A percentile compares a stretch with the other conserved stretches of the same genome.
phyloP scores from a whole-genome alignment of 1,140 invertebrate species.

The Macrotrachela quadricornifera region DNA sequence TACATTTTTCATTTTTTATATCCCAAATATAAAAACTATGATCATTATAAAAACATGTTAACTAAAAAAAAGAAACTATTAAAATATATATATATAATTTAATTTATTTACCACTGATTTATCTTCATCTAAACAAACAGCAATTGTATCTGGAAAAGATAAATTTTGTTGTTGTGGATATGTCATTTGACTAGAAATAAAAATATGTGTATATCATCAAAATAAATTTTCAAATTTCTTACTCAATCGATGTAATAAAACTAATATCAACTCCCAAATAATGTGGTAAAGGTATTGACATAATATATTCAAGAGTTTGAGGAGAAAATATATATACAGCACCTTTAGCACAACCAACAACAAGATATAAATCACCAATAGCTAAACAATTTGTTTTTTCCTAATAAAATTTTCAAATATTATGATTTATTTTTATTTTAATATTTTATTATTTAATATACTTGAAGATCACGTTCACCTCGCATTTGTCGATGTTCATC shows the following conservation, averaged over 20 bases:
- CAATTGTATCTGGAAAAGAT: no score
- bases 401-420: no score
- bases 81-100: no score
- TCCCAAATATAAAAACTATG: slow-evolving; percentile 85
- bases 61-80: no score
- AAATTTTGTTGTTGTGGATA: no score
- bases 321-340: slow-evolving; percentile 75
- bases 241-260: no score
- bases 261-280: slow-evolving; percentile 74
- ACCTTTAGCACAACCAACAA: slow-evolving; percentile 80
- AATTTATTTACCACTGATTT: no score
- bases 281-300: slow-evolving; percentile 69
- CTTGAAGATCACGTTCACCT: slow-evolving; percentile 77
- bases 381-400: slow-evolving; percentile 66
- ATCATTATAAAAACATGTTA: slow-evolving; percentile 56
- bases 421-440: no score
- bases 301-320: slow-evolving; percentile 50
- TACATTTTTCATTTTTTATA: slow-evolving; percentile 63
- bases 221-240: no score
- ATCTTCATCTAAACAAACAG: no score
- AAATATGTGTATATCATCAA: no score
- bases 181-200: no score
- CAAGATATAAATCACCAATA: slow-evolving; percentile 62
- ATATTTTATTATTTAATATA: slow-evolving; percentile 18
- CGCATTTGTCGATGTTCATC: slow-evolving; percentile 71